Base-by-base conservation (phyloP, 2,113 vertebrate genomes). In the Ardeotis arabs region DNA sequence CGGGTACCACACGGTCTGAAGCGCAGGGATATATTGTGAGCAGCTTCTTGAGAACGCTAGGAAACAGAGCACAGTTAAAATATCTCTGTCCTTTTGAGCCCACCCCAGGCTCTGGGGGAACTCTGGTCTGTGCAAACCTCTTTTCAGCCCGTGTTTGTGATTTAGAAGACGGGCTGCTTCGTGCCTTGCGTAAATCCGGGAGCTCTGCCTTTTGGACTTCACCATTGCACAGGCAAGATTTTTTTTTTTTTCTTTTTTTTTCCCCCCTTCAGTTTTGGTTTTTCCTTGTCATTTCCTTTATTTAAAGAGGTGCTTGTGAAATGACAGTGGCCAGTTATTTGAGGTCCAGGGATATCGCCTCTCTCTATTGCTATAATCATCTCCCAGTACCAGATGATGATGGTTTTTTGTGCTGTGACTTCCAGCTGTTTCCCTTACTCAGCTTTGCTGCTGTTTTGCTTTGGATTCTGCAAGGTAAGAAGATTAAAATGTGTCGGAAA, bases 111-210 rank as follows among this genome's bases (percentile, higher is more conserved):
- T 62, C 69, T 41, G 29, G 39, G 21, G 50, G 31, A 35, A 17
- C 29, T 78, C 29, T 41, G 75, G 18, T 47, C 63, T 66, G 80
- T n/a, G 22, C 58, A 96, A 52, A 52, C 17, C 15, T 67, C 39
- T 93, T 76, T 47, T 44, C 68, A 70, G 9, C 8, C 23, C 29
- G 8, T 33, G 94, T 80, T 37, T 70, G 45, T 70, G 72, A 14
- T 91, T 59, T 35, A 35, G 20, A n/a, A 49, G 39, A 67, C n/a
- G 13, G 23, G 5, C 7, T 10, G 33, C 25, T 88, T 75, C 2
- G 0, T 76, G 50, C 74, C 24, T 15, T 62, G 15, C 3, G 1
- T 68, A 21, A 87, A 55, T 19, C 29, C 0, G 0, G 18, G 64
- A 84, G 73, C 77, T 84, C 45, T 93, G 64, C 44, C 35, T 74